Evolutionary conservation across 2,797 vertebrate genomes (phyloP).

Genomic region (Phaenicophaeus curvirostris): DNA sequence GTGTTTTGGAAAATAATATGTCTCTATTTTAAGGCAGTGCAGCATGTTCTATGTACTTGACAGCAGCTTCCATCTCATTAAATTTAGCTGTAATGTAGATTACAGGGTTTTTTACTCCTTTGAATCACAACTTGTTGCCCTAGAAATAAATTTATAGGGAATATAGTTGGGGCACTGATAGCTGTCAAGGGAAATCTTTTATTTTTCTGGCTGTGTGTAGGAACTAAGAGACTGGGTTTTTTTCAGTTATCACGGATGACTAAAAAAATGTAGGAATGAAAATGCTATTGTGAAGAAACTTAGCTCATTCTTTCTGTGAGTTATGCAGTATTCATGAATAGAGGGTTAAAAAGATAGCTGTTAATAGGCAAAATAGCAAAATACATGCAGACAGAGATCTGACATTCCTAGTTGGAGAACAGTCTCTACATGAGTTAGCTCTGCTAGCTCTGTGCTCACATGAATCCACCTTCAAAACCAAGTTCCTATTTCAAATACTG

Average conservation of each 20-base stretch:
- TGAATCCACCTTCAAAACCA: not conserved
- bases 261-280: constrained; percentile 4
- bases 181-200: not conserved
- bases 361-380: not conserved
- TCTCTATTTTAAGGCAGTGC: not conserved
- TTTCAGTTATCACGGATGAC: not conserved
- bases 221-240: not conserved
- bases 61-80: not conserved
- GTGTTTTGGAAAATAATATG: not conserved
- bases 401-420: not conserved
- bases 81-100: constrained; percentile 2
- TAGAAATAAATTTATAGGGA: not conserved
- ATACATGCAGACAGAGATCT: not conserved
- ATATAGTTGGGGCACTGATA: not conserved
- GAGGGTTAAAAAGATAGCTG: not conserved
- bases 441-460: not conserved
- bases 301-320: not conserved
- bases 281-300: not conserved
- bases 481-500: not conserved
- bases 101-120: not conserved
- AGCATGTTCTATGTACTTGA: not conserved
- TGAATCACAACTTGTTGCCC: not conserved
- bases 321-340: not conserved
- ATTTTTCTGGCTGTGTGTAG: not conserved
- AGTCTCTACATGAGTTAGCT: not conserved